Conservation (phyloP, 1,140 invertebrate genomes). For the Chlorops oryzae region DNA sequence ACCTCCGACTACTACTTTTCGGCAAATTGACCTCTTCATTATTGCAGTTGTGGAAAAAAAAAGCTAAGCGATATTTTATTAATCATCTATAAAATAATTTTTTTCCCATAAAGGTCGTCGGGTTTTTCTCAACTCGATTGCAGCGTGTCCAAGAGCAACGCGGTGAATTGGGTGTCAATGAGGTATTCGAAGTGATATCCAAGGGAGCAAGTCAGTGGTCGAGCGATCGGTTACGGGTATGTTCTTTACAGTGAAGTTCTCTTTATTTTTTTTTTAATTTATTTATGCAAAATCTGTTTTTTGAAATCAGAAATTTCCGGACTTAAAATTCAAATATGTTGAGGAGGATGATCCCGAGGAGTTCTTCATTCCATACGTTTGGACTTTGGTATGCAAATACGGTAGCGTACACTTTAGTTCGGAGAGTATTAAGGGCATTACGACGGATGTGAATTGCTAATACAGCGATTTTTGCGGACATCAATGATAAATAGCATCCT, state of each 20-base stretch:
- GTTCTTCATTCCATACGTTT: conserved; percentile 99
- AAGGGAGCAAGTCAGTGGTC: conserved; percentile 84
- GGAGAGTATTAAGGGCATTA: conserved; percentile 52
- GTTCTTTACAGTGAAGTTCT: neutral
- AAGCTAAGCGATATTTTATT: neutral
- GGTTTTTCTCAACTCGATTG: conserved; percentile 76
- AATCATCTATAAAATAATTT: neutral
- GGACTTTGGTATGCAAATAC: conserved; percentile 80
- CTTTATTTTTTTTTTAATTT: neutral
- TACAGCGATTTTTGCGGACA: no score
- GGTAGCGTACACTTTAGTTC: conserved; percentile 76
- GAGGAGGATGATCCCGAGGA: conserved; percentile 98
- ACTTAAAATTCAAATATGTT: conserved; percentile 97
- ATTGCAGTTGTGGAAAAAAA: neutral
- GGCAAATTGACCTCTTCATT: no score
- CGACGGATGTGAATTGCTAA: conserved; percentile 46
- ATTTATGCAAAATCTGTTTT: no score
- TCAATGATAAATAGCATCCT: neutral
- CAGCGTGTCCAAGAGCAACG: conserved; percentile 60
- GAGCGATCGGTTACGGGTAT: conserved; percentile 82
- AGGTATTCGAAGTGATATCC: conserved; percentile 81
- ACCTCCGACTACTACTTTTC: no score
- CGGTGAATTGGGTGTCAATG: conserved; percentile 67
- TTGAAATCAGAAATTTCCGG: conserved; percentile 95
- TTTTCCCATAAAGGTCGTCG: conserved; percentile 62